Conservation (phyloP, 2,797 vertebrate species). For the Enteromius argenteus region DNA sequence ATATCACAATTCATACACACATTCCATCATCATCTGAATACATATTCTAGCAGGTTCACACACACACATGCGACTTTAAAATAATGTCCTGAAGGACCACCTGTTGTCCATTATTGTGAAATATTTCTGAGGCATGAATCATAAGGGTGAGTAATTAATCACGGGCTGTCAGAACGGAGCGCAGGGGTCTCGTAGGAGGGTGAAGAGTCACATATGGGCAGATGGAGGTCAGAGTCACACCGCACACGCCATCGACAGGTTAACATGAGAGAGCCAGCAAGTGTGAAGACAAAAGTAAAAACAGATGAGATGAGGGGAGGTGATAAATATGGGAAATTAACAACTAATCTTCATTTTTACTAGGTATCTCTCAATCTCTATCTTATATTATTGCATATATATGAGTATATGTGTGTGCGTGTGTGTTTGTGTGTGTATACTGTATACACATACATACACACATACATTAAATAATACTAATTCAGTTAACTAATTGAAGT, state of each 20-base stretch:
- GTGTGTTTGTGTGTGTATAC: no score
- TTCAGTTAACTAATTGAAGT: no score
- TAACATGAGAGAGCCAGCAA: conserved; percentile 26
- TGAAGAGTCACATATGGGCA: conserved; percentile 57
- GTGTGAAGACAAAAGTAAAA: conserved; percentile 39
- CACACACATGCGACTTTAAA: conserved; percentile 28
- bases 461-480: no score
- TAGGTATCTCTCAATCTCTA: not conserved
- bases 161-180: conserved; percentile 50
- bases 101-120: conserved; percentile 60
- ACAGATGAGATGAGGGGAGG: conserved; percentile 34
- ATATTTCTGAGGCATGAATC: conserved; percentile 52
- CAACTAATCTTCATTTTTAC: not conserved
- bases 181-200: conserved; percentile 47
- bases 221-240: conserved; percentile 53
- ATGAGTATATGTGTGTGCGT: no score
- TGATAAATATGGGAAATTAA: conserved; percentile 10
- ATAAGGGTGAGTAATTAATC: conserved; percentile 57
- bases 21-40: conserved; percentile 1
- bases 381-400: not conserved
- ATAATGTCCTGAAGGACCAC: conserved; percentile 54
- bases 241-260: conserved; percentile 44
- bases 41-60: conserved; percentile 28
- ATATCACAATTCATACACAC: not conserved
- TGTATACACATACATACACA: no score